Percentiles rank a stretch among this genome's conserved stretches.
Evolutionary conservation across 2,797 vertebrate species (phyloP).

Genomic region (Rhadinocentrus ornatus): DNA sequence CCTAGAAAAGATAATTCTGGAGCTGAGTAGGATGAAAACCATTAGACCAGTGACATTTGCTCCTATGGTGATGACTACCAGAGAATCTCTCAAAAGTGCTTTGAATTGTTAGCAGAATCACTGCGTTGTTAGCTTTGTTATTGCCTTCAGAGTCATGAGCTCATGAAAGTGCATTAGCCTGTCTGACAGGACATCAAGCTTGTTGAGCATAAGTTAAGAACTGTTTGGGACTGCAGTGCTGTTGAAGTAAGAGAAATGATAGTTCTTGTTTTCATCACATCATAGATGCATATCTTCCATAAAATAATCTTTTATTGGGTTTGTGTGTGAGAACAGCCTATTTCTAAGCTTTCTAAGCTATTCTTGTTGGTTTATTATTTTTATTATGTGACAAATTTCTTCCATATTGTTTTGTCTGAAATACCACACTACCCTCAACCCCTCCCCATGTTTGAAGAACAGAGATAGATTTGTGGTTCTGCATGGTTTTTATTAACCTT

Average conservation of each 20-base stretch:
- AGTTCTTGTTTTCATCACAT: constrained; percentile 38
- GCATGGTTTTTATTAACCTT: constrained; percentile 24
- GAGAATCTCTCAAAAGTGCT: constrained; percentile 43
- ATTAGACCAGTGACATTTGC: background rate
- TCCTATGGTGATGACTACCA: constrained; percentile 32
- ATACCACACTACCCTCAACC: background rate
- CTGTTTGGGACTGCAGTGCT: constrained; percentile 32
- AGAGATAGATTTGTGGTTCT: constrained; percentile 14
- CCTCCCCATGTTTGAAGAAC: background rate
- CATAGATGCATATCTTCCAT: constrained; percentile 41
- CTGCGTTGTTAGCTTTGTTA: constrained; percentile 55
- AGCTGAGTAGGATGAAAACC: constrained; percentile 15
- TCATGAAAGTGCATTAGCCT: constrained; percentile 49
- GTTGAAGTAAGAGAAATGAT: constrained; percentile 36
- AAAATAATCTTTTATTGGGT: background rate
- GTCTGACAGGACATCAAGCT: constrained; percentile 60
- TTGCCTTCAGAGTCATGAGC: constrained; percentile 41
- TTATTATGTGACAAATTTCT: constrained; percentile 51
- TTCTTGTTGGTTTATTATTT: background rate
- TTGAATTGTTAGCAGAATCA: constrained; percentile 38
- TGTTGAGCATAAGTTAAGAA: constrained; percentile 53
- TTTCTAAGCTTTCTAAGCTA: background rate
- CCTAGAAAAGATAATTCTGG: constrained; percentile 7
- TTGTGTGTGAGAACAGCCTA: background rate
- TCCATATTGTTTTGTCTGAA: constrained; percentile 37